These are phyloP conservation scores for Megalops cyprinoides DNA, from an alignment of 2,797 vertebrate species.

Conservation along the genomic window DNA sequence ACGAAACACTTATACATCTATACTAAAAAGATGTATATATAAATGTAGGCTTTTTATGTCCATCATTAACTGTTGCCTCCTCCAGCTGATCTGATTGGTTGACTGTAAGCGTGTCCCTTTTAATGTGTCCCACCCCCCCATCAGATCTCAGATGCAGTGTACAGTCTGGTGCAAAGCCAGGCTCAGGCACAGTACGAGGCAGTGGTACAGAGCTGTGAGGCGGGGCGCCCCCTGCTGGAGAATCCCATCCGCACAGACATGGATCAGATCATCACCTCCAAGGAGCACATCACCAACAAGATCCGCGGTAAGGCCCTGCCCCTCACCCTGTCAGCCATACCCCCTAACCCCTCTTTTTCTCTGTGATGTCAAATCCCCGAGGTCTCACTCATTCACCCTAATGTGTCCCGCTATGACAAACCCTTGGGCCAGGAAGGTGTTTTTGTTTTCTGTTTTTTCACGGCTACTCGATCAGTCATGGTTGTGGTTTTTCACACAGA, in stretches of 20 bases:
- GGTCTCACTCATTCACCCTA: no score
- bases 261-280: conserved; percentile 96
- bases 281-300: conserved; percentile 92
- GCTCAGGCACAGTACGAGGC: conserved; percentile 75
- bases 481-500: background rate
- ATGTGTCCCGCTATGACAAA: no score
- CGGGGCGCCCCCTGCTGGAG: conserved; percentile 76
- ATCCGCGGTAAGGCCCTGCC: conserved; percentile 66
- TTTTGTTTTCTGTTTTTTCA: no score
- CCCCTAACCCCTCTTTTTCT: no score
- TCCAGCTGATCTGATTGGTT: conserved; percentile 12
- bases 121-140: conserved; percentile 4
- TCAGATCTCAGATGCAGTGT: conserved; percentile 88
- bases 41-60: no score
- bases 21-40: no score
- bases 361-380: no score
- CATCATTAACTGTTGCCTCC: background rate
- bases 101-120: background rate
- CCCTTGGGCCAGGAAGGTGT: no score
- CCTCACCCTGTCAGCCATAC: background rate
- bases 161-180: conserved; percentile 84
- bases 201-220: conserved; percentile 71
- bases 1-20: background rate
- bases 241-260: conserved; percentile 88
- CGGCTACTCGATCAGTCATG: background rate